Percentiles rank a stretch among this genome's conserved stretches.
Conservation (phyloP, 2,888 invertebrate species). For the Synergus umbraculus region DNA sequence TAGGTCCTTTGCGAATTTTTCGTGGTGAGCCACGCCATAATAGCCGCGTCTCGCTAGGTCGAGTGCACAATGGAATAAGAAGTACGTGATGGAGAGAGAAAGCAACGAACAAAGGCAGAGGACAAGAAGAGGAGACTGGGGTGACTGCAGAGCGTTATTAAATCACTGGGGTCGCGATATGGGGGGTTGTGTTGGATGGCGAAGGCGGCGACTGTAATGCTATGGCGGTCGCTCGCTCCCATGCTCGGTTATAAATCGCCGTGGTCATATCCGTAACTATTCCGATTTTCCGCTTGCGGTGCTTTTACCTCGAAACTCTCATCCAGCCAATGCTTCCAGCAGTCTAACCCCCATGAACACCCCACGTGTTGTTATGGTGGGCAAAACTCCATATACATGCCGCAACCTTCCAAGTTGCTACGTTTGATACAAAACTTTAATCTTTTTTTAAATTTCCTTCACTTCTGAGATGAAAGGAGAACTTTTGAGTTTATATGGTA, state of each 20-base stretch:
- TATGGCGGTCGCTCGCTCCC: conserved; percentile 44
- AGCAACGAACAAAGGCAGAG: conserved; percentile 42
- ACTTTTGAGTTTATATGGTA: background rate
- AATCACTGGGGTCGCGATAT: conserved; percentile 51
- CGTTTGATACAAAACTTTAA: background rate
- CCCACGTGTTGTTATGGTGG: background rate
- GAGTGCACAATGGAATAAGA: conserved; percentile 29
- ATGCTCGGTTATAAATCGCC: conserved; percentile 50
- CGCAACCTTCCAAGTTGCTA: background rate
- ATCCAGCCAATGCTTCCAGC: conserved; percentile 4
- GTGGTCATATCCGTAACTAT: conserved; percentile 53
- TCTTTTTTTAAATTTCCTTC: background rate
- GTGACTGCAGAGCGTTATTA: conserved; percentile 53
- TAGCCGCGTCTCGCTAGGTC: conserved; percentile 35
- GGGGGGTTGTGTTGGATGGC: conserved; percentile 53
- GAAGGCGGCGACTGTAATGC: conserved; percentile 53
- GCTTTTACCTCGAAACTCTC: conserved; percentile 41
- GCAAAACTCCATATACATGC: background rate
- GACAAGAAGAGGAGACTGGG: conserved; percentile 45
- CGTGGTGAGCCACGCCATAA: conserved; percentile 41
- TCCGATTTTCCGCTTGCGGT: conserved; percentile 56
- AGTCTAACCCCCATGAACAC: background rate
- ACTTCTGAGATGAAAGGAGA: background rate
- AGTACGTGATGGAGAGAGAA: conserved; percentile 3
- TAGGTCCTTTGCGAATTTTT: conserved; percentile 43